Conservation (phyloP, 2,113 vertebrate genomes). For the Nibea coibor region DNA sequence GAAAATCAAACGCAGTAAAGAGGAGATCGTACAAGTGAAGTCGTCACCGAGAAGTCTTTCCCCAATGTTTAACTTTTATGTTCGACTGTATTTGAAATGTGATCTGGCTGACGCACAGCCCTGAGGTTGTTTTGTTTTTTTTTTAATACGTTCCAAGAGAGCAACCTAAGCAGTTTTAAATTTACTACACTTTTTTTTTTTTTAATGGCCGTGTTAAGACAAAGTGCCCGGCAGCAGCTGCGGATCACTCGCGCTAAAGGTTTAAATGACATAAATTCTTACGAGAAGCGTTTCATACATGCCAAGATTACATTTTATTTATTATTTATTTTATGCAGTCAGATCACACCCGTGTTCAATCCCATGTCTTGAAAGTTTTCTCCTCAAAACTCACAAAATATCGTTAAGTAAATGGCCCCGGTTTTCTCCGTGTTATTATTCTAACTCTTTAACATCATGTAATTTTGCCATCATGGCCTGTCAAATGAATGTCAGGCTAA, state of each 20-base stretch:
- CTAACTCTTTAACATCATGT: constrained; percentile 1
- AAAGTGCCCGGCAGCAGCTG: background rate
- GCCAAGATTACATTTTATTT: background rate
- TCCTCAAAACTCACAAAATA: constrained; percentile 1
- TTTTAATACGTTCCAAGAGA: constrained; percentile 2
- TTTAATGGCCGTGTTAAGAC: background rate
- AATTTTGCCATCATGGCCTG: constrained; percentile 18
- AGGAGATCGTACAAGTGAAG: background rate
- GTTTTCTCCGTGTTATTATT: constrained; percentile 2
- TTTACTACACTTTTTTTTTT: constrained; percentile 1
- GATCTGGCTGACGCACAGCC: constrained; percentile 18
- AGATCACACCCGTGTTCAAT: background rate
- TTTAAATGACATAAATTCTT: background rate
- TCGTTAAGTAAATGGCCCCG: background rate
- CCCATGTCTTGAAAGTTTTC: background rate
- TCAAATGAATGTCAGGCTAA: background rate
- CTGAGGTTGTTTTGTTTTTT: background rate
- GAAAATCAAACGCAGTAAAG: constrained; percentile 9
- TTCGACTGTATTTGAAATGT: constrained; percentile 43
- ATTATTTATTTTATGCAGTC: background rate
- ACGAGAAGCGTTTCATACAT: background rate
- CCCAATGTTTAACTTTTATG: constrained; percentile 13
- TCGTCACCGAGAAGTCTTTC: constrained; percentile 18
- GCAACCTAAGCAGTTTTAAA: background rate
- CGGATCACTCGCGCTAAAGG: background rate